Conservation (phyloP, 2,888 invertebrate species). For the Xylocampa areola region DNA sequence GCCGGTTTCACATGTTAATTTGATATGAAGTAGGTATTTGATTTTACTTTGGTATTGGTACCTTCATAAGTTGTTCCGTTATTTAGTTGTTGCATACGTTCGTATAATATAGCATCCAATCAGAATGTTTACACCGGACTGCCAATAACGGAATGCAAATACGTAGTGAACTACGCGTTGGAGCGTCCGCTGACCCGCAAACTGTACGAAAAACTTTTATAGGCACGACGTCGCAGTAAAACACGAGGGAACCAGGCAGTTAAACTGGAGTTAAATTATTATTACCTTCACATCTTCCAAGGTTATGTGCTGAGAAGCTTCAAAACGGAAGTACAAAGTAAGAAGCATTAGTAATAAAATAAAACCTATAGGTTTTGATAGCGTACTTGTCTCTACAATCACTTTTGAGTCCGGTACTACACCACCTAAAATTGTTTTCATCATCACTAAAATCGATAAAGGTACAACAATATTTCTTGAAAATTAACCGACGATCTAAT, state of each 20-base stretch:
- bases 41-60: constrained; percentile 12
- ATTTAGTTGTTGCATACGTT: constrained; percentile 44
- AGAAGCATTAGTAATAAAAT: constrained; percentile 20
- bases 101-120: constrained; percentile 78
- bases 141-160: constrained; percentile 88
- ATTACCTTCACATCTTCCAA: constrained; percentile 28
- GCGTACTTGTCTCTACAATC: constrained; percentile 5
- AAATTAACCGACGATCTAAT: too few relatives aligned
- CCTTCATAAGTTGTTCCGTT: constrained; percentile 24
- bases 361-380: constrained; percentile 22
- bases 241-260: constrained; percentile 42
- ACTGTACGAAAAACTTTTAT: constrained; percentile 57
- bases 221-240: constrained; percentile 50
- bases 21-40: constrained; percentile 10
- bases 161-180: constrained; percentile 74
- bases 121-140: constrained; percentile 83
- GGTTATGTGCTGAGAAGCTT: constrained; percentile 29
- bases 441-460: too few relatives aligned
- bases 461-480: too few relatives aligned
- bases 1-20: constrained; percentile 12
- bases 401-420: neutral
- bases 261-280: constrained; percentile 41
- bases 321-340: constrained; percentile 37
- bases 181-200: constrained; percentile 52
- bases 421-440: too few relatives aligned